A percentile compares a stretch with the other conserved stretches of the same genome.
Evolutionary conservation across 2,888 invertebrate species (phyloP).

Genomic region (Eutolmus rufibarbis): DNA sequence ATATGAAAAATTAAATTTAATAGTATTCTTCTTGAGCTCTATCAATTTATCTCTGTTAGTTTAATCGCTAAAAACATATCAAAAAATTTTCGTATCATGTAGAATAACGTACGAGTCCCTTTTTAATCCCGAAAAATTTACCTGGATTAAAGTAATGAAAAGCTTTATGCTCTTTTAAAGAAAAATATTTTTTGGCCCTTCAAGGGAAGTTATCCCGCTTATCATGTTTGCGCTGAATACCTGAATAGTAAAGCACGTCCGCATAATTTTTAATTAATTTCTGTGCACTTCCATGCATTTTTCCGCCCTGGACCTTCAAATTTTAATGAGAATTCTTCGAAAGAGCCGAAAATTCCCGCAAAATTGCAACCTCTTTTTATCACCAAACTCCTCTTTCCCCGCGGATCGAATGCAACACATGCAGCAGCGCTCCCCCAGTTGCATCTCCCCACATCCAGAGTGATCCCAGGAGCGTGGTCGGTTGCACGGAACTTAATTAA

Average conservation of each 20-base stretch:
- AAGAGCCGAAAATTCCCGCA: background rate
- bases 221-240: background rate
- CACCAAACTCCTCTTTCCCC: background rate
- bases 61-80: no score
- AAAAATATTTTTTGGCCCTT: background rate
- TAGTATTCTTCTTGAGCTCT: no score
- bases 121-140: no score
- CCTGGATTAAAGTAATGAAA: background rate
- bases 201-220: background rate
- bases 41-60: no score
- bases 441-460: background rate
- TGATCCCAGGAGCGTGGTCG: background rate
- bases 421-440: background rate
- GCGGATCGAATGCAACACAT: background rate
- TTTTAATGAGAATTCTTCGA: background rate
- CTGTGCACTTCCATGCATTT: background rate
- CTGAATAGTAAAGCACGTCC: background rate
- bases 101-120: no score
- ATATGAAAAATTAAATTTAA: no score
- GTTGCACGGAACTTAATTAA: conserved; percentile 42
- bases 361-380: background rate
- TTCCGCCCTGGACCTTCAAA: background rate
- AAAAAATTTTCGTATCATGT: no score
- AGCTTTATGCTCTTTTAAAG: background rate
- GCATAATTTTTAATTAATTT: background rate